phyloP scores from a whole-genome alignment of 2,797 vertebrate species.

The Enteromius anoplus region DNA sequence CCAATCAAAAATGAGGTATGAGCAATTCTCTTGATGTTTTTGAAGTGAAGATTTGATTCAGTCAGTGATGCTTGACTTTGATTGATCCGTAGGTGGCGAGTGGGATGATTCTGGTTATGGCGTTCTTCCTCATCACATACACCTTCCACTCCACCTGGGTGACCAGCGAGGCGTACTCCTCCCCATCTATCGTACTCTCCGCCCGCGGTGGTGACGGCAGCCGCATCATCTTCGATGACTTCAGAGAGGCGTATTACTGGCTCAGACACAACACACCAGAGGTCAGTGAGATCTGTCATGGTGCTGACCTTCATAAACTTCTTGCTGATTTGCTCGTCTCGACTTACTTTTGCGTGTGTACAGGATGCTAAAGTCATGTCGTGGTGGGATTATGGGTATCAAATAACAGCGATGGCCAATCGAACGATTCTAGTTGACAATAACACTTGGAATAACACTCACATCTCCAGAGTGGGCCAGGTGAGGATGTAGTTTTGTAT shows the following conservation, averaged over 20 bases:
- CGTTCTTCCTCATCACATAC: constrained; percentile 98
- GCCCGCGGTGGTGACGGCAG: constrained; percentile 95
- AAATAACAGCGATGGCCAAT: constrained; percentile 99
- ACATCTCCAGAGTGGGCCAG: constrained; percentile 98
- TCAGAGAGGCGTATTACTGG: constrained; percentile 99
- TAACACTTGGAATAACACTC: constrained; percentile 99
- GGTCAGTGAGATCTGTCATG: constrained; percentile 71
- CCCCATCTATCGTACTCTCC: constrained; percentile 94
- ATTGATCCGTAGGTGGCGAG: constrained; percentile 86
- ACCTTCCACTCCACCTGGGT: constrained; percentile 99
- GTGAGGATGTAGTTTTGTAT: constrained; percentile 67
- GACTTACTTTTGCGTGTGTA: constrained; percentile 4
- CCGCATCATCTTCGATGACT: constrained; percentile 98
- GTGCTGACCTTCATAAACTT: not conserved
- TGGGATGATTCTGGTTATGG: constrained; percentile 99
- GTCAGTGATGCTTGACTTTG: not conserved
- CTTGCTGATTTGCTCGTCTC: not conserved
- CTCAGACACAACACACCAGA: constrained; percentile 97
- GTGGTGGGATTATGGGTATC: constrained; percentile 99
- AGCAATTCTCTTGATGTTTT: not conserved
- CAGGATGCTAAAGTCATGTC: constrained; percentile 99
- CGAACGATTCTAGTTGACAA: constrained; percentile 98
- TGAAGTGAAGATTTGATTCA: not conserved
- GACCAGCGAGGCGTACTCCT: constrained; percentile 98
- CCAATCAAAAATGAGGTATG: constrained; percentile 97